Evolutionary conservation across 2,888 invertebrate species (phyloP).

Genomic region (Agapetus fuscipes): DNA sequence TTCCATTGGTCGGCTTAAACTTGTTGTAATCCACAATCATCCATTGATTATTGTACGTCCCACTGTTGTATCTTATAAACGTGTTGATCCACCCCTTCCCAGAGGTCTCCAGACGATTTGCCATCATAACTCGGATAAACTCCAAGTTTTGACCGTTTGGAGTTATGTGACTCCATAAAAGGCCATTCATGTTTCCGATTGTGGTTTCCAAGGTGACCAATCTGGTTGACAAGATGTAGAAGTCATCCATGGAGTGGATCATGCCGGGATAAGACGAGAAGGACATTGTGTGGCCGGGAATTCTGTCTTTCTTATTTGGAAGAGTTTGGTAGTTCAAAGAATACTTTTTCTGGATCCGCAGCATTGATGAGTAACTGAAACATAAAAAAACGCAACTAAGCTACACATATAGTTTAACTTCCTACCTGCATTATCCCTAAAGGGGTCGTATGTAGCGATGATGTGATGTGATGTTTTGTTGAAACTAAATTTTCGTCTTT

Average conservation of each 20-base stretch:
- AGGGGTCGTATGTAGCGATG: too few relatives aligned
- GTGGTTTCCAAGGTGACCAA: constrained; percentile 58
- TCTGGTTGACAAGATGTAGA: constrained; percentile 51
- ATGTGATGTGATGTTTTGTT: too few relatives aligned
- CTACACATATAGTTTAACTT: too few relatives aligned
- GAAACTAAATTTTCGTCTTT: too few relatives aligned
- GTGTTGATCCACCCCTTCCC: constrained; percentile 51
- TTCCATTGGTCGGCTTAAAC: constrained; percentile 37
- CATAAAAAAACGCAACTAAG: too few relatives aligned
- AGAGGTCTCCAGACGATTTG: constrained; percentile 51
- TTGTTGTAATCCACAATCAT: constrained; percentile 58
- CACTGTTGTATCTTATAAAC: constrained; percentile 55
- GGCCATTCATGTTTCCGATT: constrained; percentile 54
- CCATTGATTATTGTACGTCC: constrained; percentile 72
- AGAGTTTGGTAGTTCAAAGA: constrained; percentile 40
- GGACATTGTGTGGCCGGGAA: constrained; percentile 49
- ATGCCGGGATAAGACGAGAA: constrained; percentile 55
- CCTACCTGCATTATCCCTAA: too few relatives aligned
- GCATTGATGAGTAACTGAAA: constrained; percentile 52
- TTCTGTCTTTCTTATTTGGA: constrained; percentile 25
- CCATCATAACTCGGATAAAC: constrained; percentile 53
- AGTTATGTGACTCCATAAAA: constrained; percentile 45
- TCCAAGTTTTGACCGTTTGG: constrained; percentile 47
- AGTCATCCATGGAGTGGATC: constrained; percentile 52
- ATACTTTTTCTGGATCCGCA: constrained; percentile 58